phyloP scores from a whole-genome alignment of 1,140 invertebrate species.

The Antheraea pernyi region DNA sequence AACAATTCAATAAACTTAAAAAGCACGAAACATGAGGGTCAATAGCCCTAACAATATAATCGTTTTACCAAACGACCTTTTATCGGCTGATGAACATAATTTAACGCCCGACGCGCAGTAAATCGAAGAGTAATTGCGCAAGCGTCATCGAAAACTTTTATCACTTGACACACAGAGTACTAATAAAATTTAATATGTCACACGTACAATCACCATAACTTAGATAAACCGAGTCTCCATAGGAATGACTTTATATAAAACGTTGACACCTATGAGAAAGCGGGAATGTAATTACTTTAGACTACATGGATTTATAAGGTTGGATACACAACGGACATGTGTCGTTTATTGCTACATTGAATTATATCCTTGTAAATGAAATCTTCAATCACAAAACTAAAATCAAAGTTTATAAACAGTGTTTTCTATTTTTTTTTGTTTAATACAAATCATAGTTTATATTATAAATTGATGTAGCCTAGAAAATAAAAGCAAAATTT shows the following conservation, averaged over 20 bases:
- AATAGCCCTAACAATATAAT: conserved; percentile 1
- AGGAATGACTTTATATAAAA: conserved; percentile 28
- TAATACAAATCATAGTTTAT: no score
- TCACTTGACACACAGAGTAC: conserved; percentile 22
- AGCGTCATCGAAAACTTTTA: conserved; percentile 27
- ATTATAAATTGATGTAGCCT: no score
- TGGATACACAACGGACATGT: background rate
- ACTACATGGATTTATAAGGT: background rate
- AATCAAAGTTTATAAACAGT: no score
- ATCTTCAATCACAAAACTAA: no score
- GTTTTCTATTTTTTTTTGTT: no score
- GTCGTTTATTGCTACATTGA: background rate
- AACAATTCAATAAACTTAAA: background rate
- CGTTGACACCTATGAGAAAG: conserved; percentile 13
- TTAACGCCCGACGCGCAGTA: background rate
- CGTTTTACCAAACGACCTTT: background rate
- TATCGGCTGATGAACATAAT: background rate
- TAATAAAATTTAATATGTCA: conserved; percentile 43
- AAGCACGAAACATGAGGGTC: background rate
- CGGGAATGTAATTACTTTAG: background rate
- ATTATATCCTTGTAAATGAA: no score
- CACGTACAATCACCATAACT: conserved; percentile 37
- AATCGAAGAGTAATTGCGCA: conserved; percentile 20
- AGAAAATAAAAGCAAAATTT: no score
- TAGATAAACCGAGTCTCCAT: conserved; percentile 30